These are phyloP conservation scores for Griposia aprilina DNA, from an alignment of 2,888 invertebrate species.

Conservation along the genomic window DNA sequence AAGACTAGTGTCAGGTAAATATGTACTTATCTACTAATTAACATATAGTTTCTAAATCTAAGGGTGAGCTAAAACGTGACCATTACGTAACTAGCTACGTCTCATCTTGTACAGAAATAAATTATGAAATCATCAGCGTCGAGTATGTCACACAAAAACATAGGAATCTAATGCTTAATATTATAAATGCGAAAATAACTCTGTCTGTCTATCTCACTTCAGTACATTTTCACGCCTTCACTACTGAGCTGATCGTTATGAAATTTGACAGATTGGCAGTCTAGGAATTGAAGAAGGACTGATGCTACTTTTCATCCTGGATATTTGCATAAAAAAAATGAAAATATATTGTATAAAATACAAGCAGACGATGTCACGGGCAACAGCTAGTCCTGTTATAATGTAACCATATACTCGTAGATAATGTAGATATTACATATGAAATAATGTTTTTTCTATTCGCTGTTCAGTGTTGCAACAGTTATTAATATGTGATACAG, in stretches of 20 bases:
- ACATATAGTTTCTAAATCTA: slow-evolving; percentile 44
- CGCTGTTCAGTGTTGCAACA: slow-evolving; percentile 31
- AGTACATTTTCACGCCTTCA: background rate
- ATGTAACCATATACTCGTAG: slow-evolving; percentile 28
- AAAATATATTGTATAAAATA: background rate
- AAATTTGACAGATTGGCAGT: background rate
- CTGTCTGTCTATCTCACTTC: background rate
- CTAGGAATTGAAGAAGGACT: background rate
- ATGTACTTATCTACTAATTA: slow-evolving; percentile 33
- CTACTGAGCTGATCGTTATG: background rate
- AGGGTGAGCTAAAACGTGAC: slow-evolving; percentile 40
- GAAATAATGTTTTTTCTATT: slow-evolving; percentile 10
- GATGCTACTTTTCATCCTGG: background rate
- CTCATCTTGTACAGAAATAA: slow-evolving; percentile 58
- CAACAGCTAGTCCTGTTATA: slow-evolving; percentile 15
- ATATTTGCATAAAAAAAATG: no score
- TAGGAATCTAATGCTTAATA: slow-evolving; percentile 5
- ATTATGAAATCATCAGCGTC: slow-evolving; percentile 56
- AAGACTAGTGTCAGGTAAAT: slow-evolving; percentile 12
- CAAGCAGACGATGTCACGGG: no score
- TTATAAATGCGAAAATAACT: background rate
- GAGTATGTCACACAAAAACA: slow-evolving; percentile 57
- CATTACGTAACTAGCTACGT: slow-evolving; percentile 53
- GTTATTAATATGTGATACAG: slow-evolving; percentile 46
- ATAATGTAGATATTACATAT: slow-evolving; percentile 4